Conservation (phyloP, 2,113 vertebrate species). For the Passer domesticus region DNA sequence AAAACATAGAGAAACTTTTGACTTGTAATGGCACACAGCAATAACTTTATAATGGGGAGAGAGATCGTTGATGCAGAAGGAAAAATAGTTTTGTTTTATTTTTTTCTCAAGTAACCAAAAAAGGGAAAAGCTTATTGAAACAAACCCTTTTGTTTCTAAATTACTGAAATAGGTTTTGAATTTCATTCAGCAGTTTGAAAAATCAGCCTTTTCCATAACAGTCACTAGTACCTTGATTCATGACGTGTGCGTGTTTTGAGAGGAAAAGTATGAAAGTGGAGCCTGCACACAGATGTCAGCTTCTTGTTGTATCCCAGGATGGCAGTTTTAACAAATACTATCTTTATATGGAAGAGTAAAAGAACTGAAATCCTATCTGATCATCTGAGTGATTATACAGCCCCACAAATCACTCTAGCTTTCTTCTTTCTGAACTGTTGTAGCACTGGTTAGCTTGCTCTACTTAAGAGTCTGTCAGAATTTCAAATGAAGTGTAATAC, state of each 20-base stretch:
- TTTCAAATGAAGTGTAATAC: conserved; percentile 34
- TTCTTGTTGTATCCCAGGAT: conserved; percentile 35
- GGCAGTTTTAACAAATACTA: conserved; percentile 51
- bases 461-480: neutral
- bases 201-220: neutral
- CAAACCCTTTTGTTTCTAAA: neutral
- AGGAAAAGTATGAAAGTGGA: neutral
- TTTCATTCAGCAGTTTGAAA: conserved; percentile 16
- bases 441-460: neutral
- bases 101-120: neutral
- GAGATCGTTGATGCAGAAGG: neutral
- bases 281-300: neutral
- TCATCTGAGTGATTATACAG: conserved; percentile 46
- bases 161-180: conserved; percentile 19
- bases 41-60: neutral
- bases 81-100: neutral
- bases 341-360: conserved; percentile 66
- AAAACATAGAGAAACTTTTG: neutral
- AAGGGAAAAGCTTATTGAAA: neutral
- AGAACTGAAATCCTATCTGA: conserved; percentile 52
- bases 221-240: conserved; percentile 22
- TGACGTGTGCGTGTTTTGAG: neutral
- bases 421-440: neutral
- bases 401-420: conserved; percentile 17
- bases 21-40: neutral